Base-by-base conservation (phyloP, 2,888 invertebrate genomes). In the Elegia similella region DNA sequence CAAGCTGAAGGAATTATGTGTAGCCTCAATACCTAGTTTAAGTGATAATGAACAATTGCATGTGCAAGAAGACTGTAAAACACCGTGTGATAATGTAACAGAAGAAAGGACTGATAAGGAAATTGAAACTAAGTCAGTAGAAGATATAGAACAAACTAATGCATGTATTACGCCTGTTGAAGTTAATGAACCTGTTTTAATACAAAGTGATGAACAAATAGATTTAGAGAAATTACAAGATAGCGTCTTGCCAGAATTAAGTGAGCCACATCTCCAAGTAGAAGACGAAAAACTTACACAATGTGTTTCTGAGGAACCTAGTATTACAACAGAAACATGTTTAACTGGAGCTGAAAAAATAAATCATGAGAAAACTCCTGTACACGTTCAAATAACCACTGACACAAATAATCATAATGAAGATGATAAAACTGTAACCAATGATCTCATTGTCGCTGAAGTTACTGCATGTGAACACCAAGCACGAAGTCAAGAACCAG, bases 81-180 rank as follows among this genome's bases (percentile, higher is more conserved):
- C 79, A 82, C 72, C 81, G 69, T 84, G 86, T 87, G 88, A 87
- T 87, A 86, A 76, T 84, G 72, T 81, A 77, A 76, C 75, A 69
- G 74, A 80, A 81, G 62, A 70, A 69, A 80, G 80, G 78, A 86
- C 82, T 82, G 83, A 83, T 79, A 75, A 76, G 73, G 77, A 74
- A 73, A 76, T 80, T 70, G 79, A 80, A 85, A 78, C 86, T 87
- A 88, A 89, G 87, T 88, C 88, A 87, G 73, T 87, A 87, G 81
- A 82, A 75, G 74, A 79, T 77, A 78, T 78, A 78, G 72, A 67
- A 62, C 69, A 70, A 66, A 61, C 65, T 62, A 64, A 68, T 63
- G 63, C 66, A 64, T 68, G 66, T 54, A 58, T 63, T 66, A 67
- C 62, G 61, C 68, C 69, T 64, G 66, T 68, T 64, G 68, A 69